Percentiles rank a stretch among this genome's conserved stretches.
Evolutionary conservation across 2,888 invertebrate genomes (phyloP).

Genomic region (Agonum fuliginosum): DNA sequence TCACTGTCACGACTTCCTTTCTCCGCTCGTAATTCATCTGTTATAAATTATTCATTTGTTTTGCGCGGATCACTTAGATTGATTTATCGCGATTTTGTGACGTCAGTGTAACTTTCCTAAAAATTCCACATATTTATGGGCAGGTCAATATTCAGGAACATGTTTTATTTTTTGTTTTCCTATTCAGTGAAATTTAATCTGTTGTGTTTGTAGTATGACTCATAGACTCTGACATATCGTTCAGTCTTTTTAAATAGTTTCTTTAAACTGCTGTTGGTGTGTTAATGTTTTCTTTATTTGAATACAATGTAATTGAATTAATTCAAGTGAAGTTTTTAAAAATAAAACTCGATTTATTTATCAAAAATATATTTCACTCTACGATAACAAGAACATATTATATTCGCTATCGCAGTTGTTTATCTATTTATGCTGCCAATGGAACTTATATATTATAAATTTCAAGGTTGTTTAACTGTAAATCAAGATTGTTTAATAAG

Average conservation of each 20-base stretch:
- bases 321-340: too few relatives aligned
- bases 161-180: conserved; percentile 3
- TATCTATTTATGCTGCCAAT: not conserved
- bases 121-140: not conserved
- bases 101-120: not conserved
- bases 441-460: not conserved
- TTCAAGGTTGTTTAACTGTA: conserved; percentile 21
- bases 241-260: too few relatives aligned
- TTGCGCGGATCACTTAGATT: not conserved
- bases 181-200: conserved; percentile 11
- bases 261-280: not conserved
- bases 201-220: conserved; percentile 24
- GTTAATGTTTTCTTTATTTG: too few relatives aligned
- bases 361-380: too few relatives aligned
- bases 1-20: not conserved
- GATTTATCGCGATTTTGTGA: conserved; percentile 7
- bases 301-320: too few relatives aligned
- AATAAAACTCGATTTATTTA: too few relatives aligned
- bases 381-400: too few relatives aligned
- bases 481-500: not conserved
- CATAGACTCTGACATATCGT: conserved; percentile 16
- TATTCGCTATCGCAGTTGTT: too few relatives aligned
- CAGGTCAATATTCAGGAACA: not conserved
- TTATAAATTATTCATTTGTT: conserved; percentile 37
- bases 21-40: not conserved